phyloP scores from a whole-genome alignment of 2,113 vertebrate genomes.

The Chunga burmeisteri region DNA sequence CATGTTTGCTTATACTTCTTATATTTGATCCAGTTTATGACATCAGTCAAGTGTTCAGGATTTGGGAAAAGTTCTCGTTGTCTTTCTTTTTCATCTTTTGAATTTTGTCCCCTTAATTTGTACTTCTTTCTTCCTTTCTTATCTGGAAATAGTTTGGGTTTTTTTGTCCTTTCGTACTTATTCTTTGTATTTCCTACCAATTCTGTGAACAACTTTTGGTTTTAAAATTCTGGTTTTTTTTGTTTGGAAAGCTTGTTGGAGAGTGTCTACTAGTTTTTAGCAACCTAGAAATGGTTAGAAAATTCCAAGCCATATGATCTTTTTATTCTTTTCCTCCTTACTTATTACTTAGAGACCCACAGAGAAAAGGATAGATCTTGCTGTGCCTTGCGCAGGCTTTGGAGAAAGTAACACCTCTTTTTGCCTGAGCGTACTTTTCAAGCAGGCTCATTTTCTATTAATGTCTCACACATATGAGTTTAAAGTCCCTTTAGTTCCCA shows the following conservation, averaged over 20 bases:
- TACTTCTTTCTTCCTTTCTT: neutral
- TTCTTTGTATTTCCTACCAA: neutral
- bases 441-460: neutral
- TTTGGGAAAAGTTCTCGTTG: neutral
- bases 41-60: neutral
- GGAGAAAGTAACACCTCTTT: neutral
- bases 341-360: neutral
- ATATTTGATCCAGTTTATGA: neutral
- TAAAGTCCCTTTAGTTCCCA: neutral
- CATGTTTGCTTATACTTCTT: neutral
- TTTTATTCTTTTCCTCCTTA: neutral
- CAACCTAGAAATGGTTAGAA: neutral
- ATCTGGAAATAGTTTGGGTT: neutral
- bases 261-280: neutral
- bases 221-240: neutral
- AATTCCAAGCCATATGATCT: neutral
- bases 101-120: neutral
- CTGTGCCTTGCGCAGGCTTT: neutral
- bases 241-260: neutral
- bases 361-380: neutral
- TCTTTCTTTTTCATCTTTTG: neutral
- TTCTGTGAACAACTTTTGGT: neutral
- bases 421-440: neutral
- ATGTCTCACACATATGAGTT: neutral
- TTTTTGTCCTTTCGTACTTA: neutral